Evolutionary conservation across 1,140 invertebrate genomes (phyloP).

Genomic region (Vanessa tameamea): DNA sequence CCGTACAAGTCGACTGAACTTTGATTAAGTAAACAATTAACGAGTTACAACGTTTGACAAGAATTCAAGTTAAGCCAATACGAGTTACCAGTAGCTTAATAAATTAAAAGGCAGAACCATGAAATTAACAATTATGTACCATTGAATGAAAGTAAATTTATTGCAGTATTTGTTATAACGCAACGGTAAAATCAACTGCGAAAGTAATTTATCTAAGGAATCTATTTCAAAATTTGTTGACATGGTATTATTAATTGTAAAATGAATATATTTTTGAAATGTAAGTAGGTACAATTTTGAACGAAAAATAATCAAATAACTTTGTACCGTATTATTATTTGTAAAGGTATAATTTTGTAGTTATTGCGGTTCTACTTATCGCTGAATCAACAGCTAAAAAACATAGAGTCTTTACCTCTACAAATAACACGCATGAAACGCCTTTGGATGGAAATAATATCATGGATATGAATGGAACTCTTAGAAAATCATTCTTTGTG

Average conservation of each 20-base stretch:
- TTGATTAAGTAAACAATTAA: too few relatives aligned
- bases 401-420: neutral
- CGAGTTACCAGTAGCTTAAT: neutral
- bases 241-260: too few relatives aligned
- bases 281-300: neutral
- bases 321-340: neutral
- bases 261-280: neutral
- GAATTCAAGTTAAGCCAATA: neutral
- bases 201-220: too few relatives aligned
- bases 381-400: neutral
- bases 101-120: neutral
- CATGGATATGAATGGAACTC: constrained; percentile 36
- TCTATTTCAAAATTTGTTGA: too few relatives aligned
- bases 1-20: too few relatives aligned
- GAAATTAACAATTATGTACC: constrained; percentile 6
- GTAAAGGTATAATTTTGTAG: neutral
- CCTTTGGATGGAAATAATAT: neutral
- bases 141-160: neutral
- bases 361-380: neutral
- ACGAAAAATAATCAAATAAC: too few relatives aligned
- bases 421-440: neutral
- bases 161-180: neutral
- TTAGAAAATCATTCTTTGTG: constrained; percentile 45
- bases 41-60: neutral
- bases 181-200: neutral